phyloP scores from a whole-genome alignment of 2,113 vertebrate genomes.

The Eulemur macaco region DNA sequence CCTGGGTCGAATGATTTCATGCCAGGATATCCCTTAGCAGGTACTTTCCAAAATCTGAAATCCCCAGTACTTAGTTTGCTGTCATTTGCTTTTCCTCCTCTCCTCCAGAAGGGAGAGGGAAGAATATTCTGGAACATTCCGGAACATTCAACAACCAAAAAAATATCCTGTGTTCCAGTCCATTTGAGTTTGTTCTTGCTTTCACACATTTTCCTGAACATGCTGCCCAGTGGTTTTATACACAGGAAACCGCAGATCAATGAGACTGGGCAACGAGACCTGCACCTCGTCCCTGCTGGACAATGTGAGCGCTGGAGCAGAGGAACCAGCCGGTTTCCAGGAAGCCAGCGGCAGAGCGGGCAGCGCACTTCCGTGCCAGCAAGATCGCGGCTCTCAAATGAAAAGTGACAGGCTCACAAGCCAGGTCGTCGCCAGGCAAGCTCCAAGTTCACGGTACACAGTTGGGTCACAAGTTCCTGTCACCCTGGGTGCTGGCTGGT shows the following conservation, averaged over 20 bases:
- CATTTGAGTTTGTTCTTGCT: not conserved
- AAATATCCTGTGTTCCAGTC: fast-evolving
- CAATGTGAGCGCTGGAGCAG: fast-evolving
- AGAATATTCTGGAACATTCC: not conserved
- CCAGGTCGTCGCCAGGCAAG: fast-evolving
- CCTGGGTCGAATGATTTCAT: fast-evolving
- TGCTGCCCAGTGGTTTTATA: fast-evolving
- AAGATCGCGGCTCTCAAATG: not conserved
- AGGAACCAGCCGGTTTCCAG: fast-evolving
- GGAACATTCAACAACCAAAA: not conserved
- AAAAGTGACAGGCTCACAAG: not conserved
- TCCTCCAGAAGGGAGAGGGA: not conserved
- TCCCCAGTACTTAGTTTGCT: fast-evolving
- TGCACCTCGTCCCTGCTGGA: fast-evolving
- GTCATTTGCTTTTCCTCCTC: too few relatives aligned
- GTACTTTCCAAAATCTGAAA: not conserved
- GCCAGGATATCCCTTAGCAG: not conserved
- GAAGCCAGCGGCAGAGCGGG: not conserved
- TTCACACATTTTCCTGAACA: not conserved
- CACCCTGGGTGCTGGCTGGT: not conserved
- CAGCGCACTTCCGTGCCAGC: fast-evolving
- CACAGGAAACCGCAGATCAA: fast-evolving
- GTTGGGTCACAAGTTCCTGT: not conserved
- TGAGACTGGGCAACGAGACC: fast-evolving
- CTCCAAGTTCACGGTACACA: fast-evolving